Base-by-base conservation (phyloP, 1,140 invertebrate genomes). In the Monochamus saltuarius region DNA sequence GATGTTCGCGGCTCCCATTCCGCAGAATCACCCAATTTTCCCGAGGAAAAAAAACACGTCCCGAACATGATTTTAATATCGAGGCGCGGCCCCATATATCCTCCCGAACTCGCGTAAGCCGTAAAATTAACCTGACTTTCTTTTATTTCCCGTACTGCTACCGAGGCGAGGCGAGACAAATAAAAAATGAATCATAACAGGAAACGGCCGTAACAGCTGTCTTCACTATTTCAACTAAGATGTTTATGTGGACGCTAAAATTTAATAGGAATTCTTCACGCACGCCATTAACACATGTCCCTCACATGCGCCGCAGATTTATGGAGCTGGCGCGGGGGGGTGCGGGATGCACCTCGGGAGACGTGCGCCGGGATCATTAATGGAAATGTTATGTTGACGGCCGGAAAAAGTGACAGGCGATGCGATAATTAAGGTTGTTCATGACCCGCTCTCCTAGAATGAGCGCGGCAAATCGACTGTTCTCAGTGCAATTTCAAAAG, bases 221-320 rank as follows among this genome's bases (percentile, higher is more conserved):
- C 49, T 51, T 51, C 49, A 51, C 45, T n/a, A 47, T 47, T 47
- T 47, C 29, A 47, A 47, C 45, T 47, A 47, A 47, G 45, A 17
- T 47, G 45, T 47, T 47, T 47, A 47, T 47, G 19, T 47, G 45
- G 29, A 51, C 36, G 49, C 49, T 51, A 51, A 51, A 51, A 51
- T 51, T 51, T 51, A 51, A 51, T 51, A 51, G 34, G 29, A 35
- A 35, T 38, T 51, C 49, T 37, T 40, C 49, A 51, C 35, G 10
- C 49, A 51, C 29, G 29, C 49, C 49, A 51, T 51, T 51, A 51
- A 36, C 49, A 51, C 29, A 51, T 51, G 49, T 36, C 49, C 36
- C 36, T 51, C 49, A 51, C 2, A 51, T 51, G 49, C 49, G 11
- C 22, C 35, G 29, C n/a, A 51, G 19, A 51, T 51, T 35, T 51